Base-by-base conservation (phyloP, 2,888 invertebrate species). In the Chloromyia formosa region DNA sequence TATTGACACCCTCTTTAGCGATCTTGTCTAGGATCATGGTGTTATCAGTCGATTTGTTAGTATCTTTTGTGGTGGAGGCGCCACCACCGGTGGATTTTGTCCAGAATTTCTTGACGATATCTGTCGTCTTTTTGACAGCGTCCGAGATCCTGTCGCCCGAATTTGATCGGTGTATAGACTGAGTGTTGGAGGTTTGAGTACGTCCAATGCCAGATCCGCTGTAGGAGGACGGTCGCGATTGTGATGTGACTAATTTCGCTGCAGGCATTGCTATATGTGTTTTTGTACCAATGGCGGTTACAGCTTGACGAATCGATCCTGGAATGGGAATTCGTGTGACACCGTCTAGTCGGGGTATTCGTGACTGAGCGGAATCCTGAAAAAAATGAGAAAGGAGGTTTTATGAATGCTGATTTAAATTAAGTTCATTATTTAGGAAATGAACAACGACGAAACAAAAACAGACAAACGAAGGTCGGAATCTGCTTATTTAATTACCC, bases 341-440 rank as follows among this genome's bases (percentile, higher is more conserved):
- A 76, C 82, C 82, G 78, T 82, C 84, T 72, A 84, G 78, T 56
- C 84, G 82, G 64, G 84, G 84, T 77, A 85, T 83, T 74, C 83
- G 82, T 0, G 85, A 81, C 54, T 82, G 80, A 49, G 82, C 77
- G 66, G 83, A 79, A 80, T 85, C 85, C 85, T 85, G 78, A 7
- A 81, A 82, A n/a, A 2, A 1, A 76, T 61, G 76, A 23, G 74
- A 71, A 75, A 35, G 7, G 7, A 35, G 27, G 7, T 35, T 35
- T 35, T 35, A 35, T n/a, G n/a, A n/a, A n/a, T n/a, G n/a, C n/a
- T n/a, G n/a, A n/a, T n/a, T n/a, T n/a, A n/a, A n/a, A n/a, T n/a
- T n/a, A n/a, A n/a, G n/a, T n/a, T n/a, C n/a, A n/a, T n/a, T n/a
- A n/a, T n/a, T n/a, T n/a, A n/a, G n/a, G n/a, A n/a, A n/a, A n/a